Evolutionary conservation across 1,140 invertebrate species (phyloP).

Genomic region (Tetraneura akinire): DNA sequence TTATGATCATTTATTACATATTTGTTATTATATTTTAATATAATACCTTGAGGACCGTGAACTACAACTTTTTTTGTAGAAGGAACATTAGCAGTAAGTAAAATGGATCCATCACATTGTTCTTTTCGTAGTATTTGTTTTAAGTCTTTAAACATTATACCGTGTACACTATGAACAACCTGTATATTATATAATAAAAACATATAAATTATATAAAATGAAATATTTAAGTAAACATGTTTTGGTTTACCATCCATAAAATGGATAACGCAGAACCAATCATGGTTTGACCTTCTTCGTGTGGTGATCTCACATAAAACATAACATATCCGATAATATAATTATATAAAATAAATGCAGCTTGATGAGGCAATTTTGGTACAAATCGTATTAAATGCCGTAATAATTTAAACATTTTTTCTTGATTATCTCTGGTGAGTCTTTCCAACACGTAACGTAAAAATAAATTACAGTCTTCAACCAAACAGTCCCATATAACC

Average conservation of each 20-base stretch:
- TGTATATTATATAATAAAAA: constrained; percentile 58
- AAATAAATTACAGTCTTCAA: constrained; percentile 96
- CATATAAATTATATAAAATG: no score
- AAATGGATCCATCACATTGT: constrained; percentile 96
- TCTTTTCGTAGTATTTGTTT: constrained; percentile 98
- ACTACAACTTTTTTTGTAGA: constrained; percentile 99
- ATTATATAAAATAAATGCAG: constrained; percentile 98
- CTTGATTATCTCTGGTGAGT: constrained; percentile 91
- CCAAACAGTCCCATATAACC: constrained; percentile 96
- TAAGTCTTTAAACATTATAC: constrained; percentile 98
- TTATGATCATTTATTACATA: no score
- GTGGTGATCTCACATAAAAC: constrained; percentile 95
- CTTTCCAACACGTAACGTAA: constrained; percentile 94
- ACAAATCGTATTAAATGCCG: constrained; percentile 92
- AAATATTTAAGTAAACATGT: not conserved
- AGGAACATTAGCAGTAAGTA: constrained; percentile 97
- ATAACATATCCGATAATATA: constrained; percentile 99
- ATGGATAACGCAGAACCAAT: constrained; percentile 93
- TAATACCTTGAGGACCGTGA: constrained; percentile 79
- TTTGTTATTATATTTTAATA: not conserved
- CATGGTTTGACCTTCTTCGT: constrained; percentile 89
- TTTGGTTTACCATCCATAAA: constrained; percentile 82
- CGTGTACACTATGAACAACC: constrained; percentile 95
- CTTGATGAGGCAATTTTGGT: constrained; percentile 91
- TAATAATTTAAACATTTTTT: constrained; percentile 91